Base-by-base conservation (phyloP, 2,888 invertebrate genomes). In the Plagiodera versicolora region DNA sequence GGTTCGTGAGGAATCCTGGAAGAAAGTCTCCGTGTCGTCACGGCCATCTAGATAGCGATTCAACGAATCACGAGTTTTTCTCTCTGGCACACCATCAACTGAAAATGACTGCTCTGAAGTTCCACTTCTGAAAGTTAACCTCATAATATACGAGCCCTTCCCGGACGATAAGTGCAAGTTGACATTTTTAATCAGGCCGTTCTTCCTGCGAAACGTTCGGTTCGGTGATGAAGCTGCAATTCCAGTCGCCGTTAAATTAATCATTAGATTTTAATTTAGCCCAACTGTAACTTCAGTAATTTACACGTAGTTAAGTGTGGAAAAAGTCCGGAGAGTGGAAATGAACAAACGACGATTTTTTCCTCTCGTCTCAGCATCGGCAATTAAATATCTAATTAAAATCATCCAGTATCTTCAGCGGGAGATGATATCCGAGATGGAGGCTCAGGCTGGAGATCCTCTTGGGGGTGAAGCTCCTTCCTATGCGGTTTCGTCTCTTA, bases 251-350 rank as follows among this genome's bases (percentile, higher is more conserved):
- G 75, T 76, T 75, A 74, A 75, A 78, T 77, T 78, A 78, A 78
- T 78, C 77, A 76, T 77, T 76, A 74, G 77, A 77, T 77, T 76
- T 77, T 77, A 77, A 78, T 78, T 76, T 76, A 75, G 76, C 73
- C 67, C 71, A 73, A 73, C 74, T 71, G 75, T 76, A 75, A 77
- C 75, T 68, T 69, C 69, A 70, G 76, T 73, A 75, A 77, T 77
- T 77, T 76, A 77, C 77, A 76, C 76, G 75, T 74, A 75, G 75
- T 74, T 76, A 75, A 73, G 63, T 64, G 71, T 56, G 64, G 71
- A 72, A 73, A 72, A 74, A 72, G 69, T 70, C 68, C 65, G 70
- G 70, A 70, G n/a, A n/a, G 71, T 70, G 69, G 72, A 71, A 72
- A 71, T 68, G 72, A 72, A 70, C 71, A 70, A 72, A 72, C 69